Base-by-base conservation (phyloP, 2,888 invertebrate species). In the Zygothrica quintamaculata region DNA sequence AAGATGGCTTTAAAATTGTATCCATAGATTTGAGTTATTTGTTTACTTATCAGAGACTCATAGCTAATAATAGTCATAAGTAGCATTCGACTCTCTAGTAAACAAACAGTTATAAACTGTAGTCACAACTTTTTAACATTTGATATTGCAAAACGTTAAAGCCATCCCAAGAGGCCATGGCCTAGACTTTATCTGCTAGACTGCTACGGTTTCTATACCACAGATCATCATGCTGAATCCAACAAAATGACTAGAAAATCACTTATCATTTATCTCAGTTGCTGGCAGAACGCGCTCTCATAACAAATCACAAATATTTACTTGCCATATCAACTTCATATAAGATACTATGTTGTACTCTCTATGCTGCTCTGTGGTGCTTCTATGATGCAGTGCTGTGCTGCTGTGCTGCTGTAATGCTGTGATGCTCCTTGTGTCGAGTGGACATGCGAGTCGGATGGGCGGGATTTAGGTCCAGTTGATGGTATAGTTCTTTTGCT, bases 251-350 rank as follows among this genome's bases (percentile, higher is more conserved):
- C 75, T 75, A 60, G 76, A 74, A 80, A 80, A 84, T 80, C 80
- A 80, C 84, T 80, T 84, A 80, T 76, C 80, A 84, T 80, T 80
- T 80, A 84, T 80, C 80, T 84, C 71, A 52, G 72, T 61, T 50
- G 61, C 60, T 47, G 57, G 55, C 60, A 42, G 43, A 29, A 57
- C 37, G 71, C 65, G 57, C 51, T 82, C 51, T 82, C 85, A 82
- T 82, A 85, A 80, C 82, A 82, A 82, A 82, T 82, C 82, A 85
- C 82, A 82, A 82, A 82, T 82, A 82, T 82, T 82, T 82, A 82
- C 85, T 77, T 74, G 77, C 75, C 76, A 82, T 80, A 85, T 82
- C 84, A 82, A 82, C 84, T 85, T 85, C 75, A 75, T 82, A 82
- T 82, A 84, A 67, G 65, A 75, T 58, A 75, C 57, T 72, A 68